These are phyloP conservation scores for Amphiprion ocellaris DNA, from an alignment of 2,113 vertebrate species.

Conservation along the genomic window DNA sequence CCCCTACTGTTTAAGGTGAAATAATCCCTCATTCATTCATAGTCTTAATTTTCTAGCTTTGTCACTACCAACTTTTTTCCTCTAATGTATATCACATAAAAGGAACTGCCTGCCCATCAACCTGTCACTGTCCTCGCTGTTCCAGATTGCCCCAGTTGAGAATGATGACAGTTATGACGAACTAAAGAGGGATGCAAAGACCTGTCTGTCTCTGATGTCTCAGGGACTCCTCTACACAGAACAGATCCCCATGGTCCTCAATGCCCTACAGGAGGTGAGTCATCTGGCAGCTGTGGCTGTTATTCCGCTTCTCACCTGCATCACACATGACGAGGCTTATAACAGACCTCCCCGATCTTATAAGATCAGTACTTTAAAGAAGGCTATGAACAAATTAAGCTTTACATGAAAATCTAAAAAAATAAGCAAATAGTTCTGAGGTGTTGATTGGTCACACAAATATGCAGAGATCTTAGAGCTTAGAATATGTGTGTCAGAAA, in stretches of 20 bases:
- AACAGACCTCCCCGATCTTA: not conserved
- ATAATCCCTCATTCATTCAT: conserved; percentile 10
- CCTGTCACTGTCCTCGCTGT: not conserved
- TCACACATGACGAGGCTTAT: conserved; percentile 21
- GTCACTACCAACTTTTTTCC: not conserved
- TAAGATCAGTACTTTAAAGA: not conserved
- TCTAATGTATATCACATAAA: not conserved
- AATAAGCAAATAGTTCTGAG: too few relatives aligned
- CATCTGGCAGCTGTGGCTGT: conserved; percentile 9
- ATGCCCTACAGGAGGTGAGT: conserved; percentile 82
- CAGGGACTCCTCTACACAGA: conserved; percentile 95
- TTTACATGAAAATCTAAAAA: not conserved
- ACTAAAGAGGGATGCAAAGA: conserved; percentile 97
- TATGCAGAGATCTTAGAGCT: too few relatives aligned
- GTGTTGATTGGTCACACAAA: not conserved
- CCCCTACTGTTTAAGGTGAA: conserved; percentile 97
- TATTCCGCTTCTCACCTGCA: conserved; percentile 13
- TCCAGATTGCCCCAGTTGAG: conserved; percentile 96
- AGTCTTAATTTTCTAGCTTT: not conserved
- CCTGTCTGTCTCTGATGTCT: conserved; percentile 96
- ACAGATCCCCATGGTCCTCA: conserved; percentile 95
- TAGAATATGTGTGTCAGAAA: too few relatives aligned
- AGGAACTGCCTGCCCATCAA: not conserved
- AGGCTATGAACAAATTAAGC: not conserved
- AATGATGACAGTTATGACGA: conserved; percentile 98